Evolutionary conservation across 1,140 invertebrate genomes (phyloP), one percentile per base, ranked within the genome.

Genomic region (Saccostrea cuccullata): DNA sequence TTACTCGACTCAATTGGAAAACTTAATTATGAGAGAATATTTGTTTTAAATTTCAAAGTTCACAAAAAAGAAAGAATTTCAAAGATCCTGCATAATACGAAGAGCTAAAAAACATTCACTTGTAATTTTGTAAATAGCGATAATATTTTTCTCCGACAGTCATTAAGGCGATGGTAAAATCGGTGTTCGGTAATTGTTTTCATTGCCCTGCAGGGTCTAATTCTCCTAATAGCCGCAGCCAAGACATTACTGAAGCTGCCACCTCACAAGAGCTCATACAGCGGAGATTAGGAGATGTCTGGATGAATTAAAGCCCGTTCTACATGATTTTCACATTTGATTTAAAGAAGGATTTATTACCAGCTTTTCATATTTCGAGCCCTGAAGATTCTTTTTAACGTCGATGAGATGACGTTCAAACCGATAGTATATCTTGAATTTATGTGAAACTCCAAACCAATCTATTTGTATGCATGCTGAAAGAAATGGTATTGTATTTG

Each of bases 241-340:
- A 26, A 9, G 26, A 77, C 70, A 36, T 77, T 77, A 77, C 12
- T 36, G 12, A 11, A 26, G 60, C 23, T 30, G 23, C 70, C 30
- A 30, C 30, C 70, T 77, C 70, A 13, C 15, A 13, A 77, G 70
- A 12, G 26, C 30, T 30, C 70, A 13, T 26, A 15, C 26, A 77
- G 70, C 3, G 30, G 30, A 23, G 70, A 77, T 77, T 77, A 77
- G 70, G 30, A 9, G 30, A 77, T 36, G 70, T 77, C 70, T 36
- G 9, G 26, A 77, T 30, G 70, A 77, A 77, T 77, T 36, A 77
- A 77, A 77, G 13, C 26, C 70, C 30, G 26, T 77, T 77, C 30
- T 26, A 77, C 70, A 77, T 15, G 70, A 77, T 77, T 77, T 77
- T 77, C 26, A 36, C 70, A 77, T 77, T 77, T 77, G 26, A 15